Conservation (phyloP, 2,888 invertebrate genomes). For the Chrysotoxum bicinctum region DNA sequence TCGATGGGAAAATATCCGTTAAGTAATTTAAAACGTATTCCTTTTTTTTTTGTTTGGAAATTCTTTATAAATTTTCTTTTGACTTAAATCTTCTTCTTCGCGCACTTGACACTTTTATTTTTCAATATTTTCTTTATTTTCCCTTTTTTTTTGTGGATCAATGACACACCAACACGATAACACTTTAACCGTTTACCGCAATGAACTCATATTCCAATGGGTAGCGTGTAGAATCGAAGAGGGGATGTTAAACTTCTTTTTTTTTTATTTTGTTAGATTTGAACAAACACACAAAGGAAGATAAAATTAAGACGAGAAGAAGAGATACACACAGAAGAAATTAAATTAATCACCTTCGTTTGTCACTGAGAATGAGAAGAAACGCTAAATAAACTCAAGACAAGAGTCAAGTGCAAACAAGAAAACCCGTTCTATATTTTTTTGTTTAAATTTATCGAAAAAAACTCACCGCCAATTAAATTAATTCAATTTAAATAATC, state of each 20-base stretch:
- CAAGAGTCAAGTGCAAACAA: conserved; percentile 24
- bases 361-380: neutral
- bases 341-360: conserved; percentile 12
- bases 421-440: conserved; percentile 12
- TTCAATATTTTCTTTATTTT: conserved; percentile 1
- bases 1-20: conserved; percentile 1
- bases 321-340: neutral
- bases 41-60: neutral
- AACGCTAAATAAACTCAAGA: neutral
- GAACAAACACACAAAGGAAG: neutral
- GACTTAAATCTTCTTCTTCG: neutral
- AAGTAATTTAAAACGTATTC: conserved; percentile 1
- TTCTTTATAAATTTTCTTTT: conserved; percentile 15
- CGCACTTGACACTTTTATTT: conserved; percentile 21
- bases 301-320: neutral
- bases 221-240: neutral
- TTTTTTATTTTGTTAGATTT: neutral
- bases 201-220: conserved; percentile 1
- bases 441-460: conserved; percentile 14
- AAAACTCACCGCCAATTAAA: conserved; percentile 16
- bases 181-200: conserved; percentile 22
- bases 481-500: conserved; percentile 1
- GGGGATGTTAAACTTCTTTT: conserved; percentile 8
- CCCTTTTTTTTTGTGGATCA: conserved; percentile 7
- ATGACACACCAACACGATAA: conserved; percentile 22